A percentile compares a stretch with the other conserved stretches of the same genome.
phyloP scores from a whole-genome alignment of 2,113 vertebrate genomes.

The Rhabdornis inornatus region DNA sequence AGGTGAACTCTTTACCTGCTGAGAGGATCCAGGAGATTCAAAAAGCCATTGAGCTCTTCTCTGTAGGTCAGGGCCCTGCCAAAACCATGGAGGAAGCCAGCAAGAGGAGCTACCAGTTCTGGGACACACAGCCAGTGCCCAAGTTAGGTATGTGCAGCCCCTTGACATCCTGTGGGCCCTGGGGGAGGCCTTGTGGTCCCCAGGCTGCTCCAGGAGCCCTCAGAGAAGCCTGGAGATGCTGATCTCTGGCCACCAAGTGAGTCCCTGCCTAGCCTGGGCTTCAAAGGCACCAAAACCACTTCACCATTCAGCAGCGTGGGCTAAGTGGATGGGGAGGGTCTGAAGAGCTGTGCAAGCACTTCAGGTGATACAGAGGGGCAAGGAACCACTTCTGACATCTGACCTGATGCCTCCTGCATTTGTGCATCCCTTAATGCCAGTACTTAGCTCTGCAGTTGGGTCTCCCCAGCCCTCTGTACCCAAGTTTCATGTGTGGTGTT shows the following conservation, averaged over 20 bases:
- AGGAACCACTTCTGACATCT: background rate
- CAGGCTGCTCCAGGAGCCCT: background rate
- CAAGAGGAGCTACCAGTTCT: constrained; percentile 98
- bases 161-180: fast-evolving
- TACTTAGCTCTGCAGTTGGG: background rate
- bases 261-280: background rate
- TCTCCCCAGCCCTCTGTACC: background rate
- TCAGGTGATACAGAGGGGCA: fast-evolving
- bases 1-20: constrained; percentile 94
- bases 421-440: background rate
- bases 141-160: constrained; percentile 84
- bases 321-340: background rate
- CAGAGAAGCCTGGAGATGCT: background rate
- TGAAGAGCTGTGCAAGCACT: background rate
- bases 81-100: constrained; percentile 98
- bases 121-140: constrained; percentile 97
- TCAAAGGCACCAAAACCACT: background rate
- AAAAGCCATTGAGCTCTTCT: constrained; percentile 97
- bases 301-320: fast-evolving
- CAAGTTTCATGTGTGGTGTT: background rate
- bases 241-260: background rate
- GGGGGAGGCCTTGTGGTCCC: background rate
- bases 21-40: constrained; percentile 99
- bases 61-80: constrained; percentile 94
- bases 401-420: background rate